Evolutionary conservation across 2,113 vertebrate genomes (phyloP).

Genomic region (Erythrocebus patas): DNA sequence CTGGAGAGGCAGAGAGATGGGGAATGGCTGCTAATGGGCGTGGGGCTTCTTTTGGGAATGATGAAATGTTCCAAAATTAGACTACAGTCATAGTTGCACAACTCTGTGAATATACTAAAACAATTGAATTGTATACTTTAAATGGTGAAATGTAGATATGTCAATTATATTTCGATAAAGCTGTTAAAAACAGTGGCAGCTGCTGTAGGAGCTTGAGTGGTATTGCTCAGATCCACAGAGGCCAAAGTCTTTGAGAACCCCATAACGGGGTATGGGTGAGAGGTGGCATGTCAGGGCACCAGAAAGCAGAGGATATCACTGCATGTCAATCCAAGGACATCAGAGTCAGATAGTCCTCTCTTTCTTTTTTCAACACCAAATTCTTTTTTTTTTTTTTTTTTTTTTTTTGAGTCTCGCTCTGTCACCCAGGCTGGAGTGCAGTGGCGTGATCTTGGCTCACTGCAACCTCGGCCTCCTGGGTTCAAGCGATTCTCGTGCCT

Average conservation of each 20-base stretch:
- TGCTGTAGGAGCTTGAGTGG: background rate
- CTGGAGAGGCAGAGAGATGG: background rate
- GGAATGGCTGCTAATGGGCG: background rate
- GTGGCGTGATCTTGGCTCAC: too few species aligned
- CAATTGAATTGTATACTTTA: background rate
- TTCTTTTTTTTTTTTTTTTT: too few species aligned
- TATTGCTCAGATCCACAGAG: background rate
- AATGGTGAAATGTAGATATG: background rate
- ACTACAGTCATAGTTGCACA: background rate
- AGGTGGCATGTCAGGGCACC: background rate
- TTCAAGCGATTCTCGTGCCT: too few species aligned
- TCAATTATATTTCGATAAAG: background rate
- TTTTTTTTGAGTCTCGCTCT: too few species aligned
- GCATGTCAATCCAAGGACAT: background rate
- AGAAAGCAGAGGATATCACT: background rate
- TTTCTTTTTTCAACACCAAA: background rate
- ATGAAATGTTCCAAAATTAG: slow-evolving; percentile 28
- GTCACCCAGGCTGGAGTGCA: too few species aligned
- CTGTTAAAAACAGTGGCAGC: background rate
- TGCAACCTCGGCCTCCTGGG: too few species aligned
- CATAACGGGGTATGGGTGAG: background rate
- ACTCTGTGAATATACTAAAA: background rate
- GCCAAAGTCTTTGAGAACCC: background rate
- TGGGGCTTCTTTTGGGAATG: background rate
- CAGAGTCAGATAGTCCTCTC: background rate